Evolutionary conservation across 2,113 vertebrate genomes (phyloP).

Genomic region (Benitochromis conjunctus): DNA sequence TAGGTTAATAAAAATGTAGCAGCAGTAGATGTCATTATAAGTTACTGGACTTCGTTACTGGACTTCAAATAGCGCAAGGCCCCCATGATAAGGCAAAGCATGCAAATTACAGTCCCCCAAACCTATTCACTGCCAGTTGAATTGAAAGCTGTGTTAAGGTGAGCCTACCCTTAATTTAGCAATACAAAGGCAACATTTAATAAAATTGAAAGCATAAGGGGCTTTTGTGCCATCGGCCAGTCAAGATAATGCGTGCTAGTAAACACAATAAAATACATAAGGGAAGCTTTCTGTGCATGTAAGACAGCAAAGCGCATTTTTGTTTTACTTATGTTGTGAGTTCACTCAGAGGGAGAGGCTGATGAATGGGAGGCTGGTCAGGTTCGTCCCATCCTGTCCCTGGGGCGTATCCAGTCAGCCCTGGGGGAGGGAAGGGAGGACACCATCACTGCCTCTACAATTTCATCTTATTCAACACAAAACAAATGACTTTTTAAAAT

Average conservation of each 20-base stretch:
- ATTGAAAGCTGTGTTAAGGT: background rate
- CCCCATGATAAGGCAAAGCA: background rate
- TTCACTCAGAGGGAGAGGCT: background rate
- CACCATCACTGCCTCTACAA: constrained; percentile 48
- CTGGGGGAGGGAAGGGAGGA: constrained; percentile 88
- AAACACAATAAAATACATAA: background rate
- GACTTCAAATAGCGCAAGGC: background rate
- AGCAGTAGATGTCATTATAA: background rate
- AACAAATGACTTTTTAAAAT: constrained; percentile 36
- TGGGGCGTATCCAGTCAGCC: constrained; percentile 89
- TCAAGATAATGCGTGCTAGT: background rate
- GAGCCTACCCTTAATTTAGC: background rate
- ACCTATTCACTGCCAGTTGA: background rate
- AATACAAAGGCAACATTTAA: background rate
- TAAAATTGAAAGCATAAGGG: background rate
- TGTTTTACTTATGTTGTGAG: constrained; percentile 11
- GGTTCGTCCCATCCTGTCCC: constrained; percentile 81
- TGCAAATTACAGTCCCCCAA: background rate
- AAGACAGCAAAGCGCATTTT: background rate
- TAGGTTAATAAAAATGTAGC: background rate
- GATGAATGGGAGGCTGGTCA: constrained; percentile 55
- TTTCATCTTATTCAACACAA: constrained; percentile 58
- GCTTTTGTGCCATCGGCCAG: background rate
- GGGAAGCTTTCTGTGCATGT: background rate
- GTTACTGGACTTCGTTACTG: background rate